Evolutionary conservation across 2,113 vertebrate genomes (phyloP).

Genomic region (Apistogramma diplotaenia): DNA sequence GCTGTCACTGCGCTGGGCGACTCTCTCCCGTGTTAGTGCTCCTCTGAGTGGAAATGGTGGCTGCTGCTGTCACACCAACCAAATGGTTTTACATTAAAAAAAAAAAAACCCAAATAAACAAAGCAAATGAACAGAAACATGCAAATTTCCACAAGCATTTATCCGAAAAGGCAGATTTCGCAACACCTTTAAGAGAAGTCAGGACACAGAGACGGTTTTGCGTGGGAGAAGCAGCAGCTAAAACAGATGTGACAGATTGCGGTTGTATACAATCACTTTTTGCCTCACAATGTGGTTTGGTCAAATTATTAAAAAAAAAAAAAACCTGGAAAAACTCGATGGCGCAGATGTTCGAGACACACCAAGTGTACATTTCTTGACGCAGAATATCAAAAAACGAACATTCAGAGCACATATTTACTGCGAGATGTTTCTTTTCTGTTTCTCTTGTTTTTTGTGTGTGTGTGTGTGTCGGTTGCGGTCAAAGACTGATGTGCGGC

Average conservation of each 20-base stretch:
- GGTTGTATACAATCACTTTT: constrained; percentile 11
- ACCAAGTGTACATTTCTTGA: not conserved
- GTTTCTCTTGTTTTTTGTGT: no score
- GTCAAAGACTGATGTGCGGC: constrained; percentile 4
- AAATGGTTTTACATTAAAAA: no score
- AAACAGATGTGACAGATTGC: constrained; percentile 11
- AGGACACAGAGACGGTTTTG: not conserved
- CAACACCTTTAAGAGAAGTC: not conserved
- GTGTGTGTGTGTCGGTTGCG: not conserved
- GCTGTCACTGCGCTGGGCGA: not conserved
- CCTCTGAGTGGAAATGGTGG: not conserved
- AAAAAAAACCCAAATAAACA: not conserved
- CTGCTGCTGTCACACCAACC: not conserved
- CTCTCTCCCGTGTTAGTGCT: constrained; percentile 9
- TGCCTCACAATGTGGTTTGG: constrained; percentile 12
- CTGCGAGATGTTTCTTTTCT: constrained; percentile 7
- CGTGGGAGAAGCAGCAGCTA: not conserved
- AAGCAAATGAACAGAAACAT: no score
- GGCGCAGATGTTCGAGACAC: constrained; percentile 26
- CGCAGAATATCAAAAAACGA: constrained; percentile 3
- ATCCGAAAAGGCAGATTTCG: constrained; percentile 8
- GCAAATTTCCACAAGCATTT: constrained; percentile 68
- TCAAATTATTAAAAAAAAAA: not conserved
- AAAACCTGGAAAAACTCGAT: not conserved
- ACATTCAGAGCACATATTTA: constrained; percentile 42